A percentile compares a stretch with the other conserved stretches of the same genome.
Conservation (phyloP, 1,140 invertebrate genomes). For the Chrysomallon squamiferum region DNA sequence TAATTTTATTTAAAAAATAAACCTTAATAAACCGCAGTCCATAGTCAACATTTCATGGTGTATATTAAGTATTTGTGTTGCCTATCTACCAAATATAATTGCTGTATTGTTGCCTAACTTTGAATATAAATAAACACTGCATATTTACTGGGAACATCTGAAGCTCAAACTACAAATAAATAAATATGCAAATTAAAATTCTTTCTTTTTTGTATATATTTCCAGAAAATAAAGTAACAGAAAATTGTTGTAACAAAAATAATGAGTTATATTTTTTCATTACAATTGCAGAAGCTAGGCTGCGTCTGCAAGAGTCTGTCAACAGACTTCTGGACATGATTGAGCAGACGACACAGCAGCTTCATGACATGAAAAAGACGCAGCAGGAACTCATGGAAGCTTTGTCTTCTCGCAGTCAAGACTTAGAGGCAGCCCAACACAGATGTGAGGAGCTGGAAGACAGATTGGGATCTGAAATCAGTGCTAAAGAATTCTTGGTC, state of each 20-base stretch:
- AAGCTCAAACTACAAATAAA: too few relatives aligned
- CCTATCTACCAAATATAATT: not conserved
- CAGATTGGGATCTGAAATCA: constrained; percentile 45
- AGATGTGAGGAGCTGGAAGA: constrained; percentile 49
- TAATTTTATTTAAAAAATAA: too few relatives aligned
- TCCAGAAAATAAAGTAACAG: too few relatives aligned
- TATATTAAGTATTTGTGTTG: too few relatives aligned
- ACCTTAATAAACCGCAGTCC: too few relatives aligned
- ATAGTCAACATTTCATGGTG: too few relatives aligned
- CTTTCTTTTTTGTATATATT: too few relatives aligned
- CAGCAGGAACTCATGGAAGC: constrained; percentile 48
- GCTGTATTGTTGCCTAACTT: not conserved
- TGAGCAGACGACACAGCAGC: constrained; percentile 49
- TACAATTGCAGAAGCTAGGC: constrained; percentile 57
- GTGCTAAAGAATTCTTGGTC: constrained; percentile 54
- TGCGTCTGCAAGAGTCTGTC: constrained; percentile 49
- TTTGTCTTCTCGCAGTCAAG: constrained; percentile 26
- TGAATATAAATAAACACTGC: too few relatives aligned
- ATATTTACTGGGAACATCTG: too few relatives aligned
- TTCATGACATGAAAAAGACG: constrained; percentile 46
- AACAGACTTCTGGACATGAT: constrained; percentile 54
- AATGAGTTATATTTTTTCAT: too few relatives aligned
- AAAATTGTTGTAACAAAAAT: too few relatives aligned
- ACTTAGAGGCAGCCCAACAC: constrained; percentile 27
- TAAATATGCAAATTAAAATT: too few relatives aligned